These are phyloP conservation scores for Rhorus exstirpatorius DNA, from an alignment of 2,888 invertebrate species.

Conservation along the genomic window DNA sequence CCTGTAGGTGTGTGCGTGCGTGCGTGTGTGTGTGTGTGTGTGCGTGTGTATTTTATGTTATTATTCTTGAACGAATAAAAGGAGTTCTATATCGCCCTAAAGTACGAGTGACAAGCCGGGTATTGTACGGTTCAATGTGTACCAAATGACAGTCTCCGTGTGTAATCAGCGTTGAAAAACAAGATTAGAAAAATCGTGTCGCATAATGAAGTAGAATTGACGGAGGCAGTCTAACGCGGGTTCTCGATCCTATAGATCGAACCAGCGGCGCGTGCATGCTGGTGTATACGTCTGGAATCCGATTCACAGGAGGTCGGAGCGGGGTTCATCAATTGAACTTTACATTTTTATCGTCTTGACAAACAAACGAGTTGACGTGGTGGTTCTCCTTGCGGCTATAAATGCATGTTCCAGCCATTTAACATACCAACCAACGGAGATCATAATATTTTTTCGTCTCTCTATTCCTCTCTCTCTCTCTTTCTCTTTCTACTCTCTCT, in stretches of 20 bases:
- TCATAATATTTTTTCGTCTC: constrained; percentile 55
- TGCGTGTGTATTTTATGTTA: constrained; percentile 26
- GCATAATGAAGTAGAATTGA: constrained; percentile 35
- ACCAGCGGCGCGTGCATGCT: constrained; percentile 19
- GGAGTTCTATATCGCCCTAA: constrained; percentile 7
- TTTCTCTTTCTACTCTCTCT: background rate
- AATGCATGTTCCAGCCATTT: constrained; percentile 36
- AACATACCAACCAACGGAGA: constrained; percentile 26
- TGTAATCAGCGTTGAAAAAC: constrained; percentile 55
- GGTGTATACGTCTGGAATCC: constrained; percentile 34
- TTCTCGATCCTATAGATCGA: constrained; percentile 65
- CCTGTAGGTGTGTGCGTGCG: constrained; percentile 9
- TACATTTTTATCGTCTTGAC: constrained; percentile 66
- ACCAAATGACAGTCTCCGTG: background rate
- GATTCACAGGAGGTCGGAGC: constrained; percentile 44
- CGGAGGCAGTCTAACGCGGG: constrained; percentile 24
- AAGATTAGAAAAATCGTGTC: constrained; percentile 63
- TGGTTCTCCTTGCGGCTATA: constrained; percentile 17
- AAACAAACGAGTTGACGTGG: constrained; percentile 54
- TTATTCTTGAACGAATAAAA: constrained; percentile 40
- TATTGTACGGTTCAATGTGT: constrained; percentile 40
- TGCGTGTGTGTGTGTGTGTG: constrained; percentile 1
- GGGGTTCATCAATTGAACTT: constrained; percentile 63
- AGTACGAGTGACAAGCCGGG: constrained; percentile 52
- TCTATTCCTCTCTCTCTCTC: background rate